Conservation (phyloP, 2,113 vertebrate genomes). For the Mandrillus leucophaeus region DNA sequence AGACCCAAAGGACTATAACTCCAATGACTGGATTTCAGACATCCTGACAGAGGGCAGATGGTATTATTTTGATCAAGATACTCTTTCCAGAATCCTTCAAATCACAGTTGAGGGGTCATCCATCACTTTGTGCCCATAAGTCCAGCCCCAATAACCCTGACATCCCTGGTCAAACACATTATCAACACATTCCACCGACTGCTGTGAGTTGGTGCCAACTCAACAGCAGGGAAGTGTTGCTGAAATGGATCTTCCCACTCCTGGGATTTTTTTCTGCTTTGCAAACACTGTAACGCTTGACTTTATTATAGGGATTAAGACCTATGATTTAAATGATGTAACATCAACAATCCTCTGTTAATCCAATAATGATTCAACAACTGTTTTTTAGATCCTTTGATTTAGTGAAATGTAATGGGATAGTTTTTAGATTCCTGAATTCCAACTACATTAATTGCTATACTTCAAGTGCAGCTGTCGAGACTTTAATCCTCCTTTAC, state of each 20-base stretch:
- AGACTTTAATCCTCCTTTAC: conserved; percentile 63
- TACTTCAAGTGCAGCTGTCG: conserved; percentile 31
- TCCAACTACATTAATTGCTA: conserved; percentile 64
- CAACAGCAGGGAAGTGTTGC: neutral
- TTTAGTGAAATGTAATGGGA: conserved; percentile 31
- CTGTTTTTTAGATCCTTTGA: conserved; percentile 47
- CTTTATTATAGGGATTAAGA: conserved; percentile 21
- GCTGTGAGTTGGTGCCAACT: accelerated
- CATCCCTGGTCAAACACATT: neutral
- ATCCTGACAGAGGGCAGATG: neutral
- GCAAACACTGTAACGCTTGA: neutral
- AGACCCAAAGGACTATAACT: neutral
- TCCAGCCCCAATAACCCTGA: neutral
- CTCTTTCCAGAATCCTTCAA: neutral
- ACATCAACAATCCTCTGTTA: conserved; percentile 49
- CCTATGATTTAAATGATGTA: conserved; percentile 5
- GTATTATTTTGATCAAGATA: neutral
- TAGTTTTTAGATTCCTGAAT: conserved; percentile 24
- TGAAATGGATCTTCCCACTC: neutral
- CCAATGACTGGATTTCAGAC: neutral
- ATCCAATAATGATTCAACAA: conserved; percentile 61
- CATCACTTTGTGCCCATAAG: neutral
- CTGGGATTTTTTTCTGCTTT: neutral
- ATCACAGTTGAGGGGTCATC: neutral
- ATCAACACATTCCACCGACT: neutral